Conservation (phyloP, 1,140 invertebrate species). For the Drosophila repleta region DNA sequence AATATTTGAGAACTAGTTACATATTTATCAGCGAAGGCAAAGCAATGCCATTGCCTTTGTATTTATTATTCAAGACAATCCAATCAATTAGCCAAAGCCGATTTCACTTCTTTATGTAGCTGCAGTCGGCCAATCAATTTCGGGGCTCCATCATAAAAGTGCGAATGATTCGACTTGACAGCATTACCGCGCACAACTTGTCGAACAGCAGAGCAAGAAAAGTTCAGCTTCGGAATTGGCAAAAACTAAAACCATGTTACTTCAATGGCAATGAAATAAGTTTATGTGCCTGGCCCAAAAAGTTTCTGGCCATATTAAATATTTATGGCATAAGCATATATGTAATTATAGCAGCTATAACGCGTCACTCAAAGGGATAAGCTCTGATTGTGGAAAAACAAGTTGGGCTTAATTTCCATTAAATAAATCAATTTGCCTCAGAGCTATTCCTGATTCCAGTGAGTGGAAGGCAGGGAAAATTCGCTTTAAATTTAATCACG, state of each 20-base stretch:
- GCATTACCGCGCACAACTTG: constrained; percentile 52
- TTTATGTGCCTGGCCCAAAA: constrained; percentile 41
- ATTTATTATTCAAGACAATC: constrained; percentile 28
- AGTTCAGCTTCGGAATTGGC: constrained; percentile 30
- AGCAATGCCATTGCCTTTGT: neutral
- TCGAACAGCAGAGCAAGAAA: constrained; percentile 7
- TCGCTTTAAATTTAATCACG: constrained; percentile 1
- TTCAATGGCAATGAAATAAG: constrained; percentile 60
- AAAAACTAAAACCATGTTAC: constrained; percentile 31
- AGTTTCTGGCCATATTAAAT: constrained; percentile 62
- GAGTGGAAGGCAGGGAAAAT: neutral
- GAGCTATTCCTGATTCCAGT: neutral
- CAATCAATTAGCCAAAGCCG: constrained; percentile 40
- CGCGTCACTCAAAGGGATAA: constrained; percentile 4
- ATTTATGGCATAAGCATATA: constrained; percentile 44
- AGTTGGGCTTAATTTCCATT: no score
- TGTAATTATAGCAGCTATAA: constrained; percentile 23
- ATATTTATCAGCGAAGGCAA: constrained; percentile 15
- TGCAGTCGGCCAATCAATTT: constrained; percentile 38
- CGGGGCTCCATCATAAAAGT: constrained; percentile 7
- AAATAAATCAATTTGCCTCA: constrained; percentile 5
- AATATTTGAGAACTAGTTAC: constrained; percentile 7
- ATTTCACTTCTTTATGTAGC: constrained; percentile 22
- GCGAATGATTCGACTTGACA: constrained; percentile 41
- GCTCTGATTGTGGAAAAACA: neutral